These are phyloP conservation scores for Drosophila pandora DNA, from an alignment of 1,140 invertebrate genomes.

Conservation along the genomic window DNA sequence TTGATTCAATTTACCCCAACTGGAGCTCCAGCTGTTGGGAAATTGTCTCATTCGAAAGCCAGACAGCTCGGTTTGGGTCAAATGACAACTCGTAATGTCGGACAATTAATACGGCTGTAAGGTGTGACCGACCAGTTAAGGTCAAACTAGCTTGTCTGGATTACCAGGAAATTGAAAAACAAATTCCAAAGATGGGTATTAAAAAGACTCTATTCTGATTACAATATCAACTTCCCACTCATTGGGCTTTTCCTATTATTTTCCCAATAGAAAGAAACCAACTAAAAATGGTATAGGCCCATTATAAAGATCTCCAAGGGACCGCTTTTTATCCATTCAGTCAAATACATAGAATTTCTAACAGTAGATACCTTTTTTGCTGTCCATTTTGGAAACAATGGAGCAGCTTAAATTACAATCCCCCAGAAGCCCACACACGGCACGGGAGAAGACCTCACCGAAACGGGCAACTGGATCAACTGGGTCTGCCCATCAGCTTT, in stretches of 20 bases:
- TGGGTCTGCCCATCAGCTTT: slow-evolving; percentile 28
- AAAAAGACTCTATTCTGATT: background rate
- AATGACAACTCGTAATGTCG: slow-evolving; percentile 79
- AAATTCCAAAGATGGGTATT: background rate
- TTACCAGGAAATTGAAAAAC: slow-evolving; percentile 14
- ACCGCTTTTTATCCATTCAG: background rate
- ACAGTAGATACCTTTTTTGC: slow-evolving; percentile 2
- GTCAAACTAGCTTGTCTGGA: slow-evolving; percentile 18
- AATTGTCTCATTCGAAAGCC: slow-evolving; percentile 76
- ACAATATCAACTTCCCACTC: background rate
- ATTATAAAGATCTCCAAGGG: background rate
- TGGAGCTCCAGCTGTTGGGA: slow-evolving; percentile 56
- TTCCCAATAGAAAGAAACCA: background rate
- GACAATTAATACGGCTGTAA: slow-evolving; percentile 68
- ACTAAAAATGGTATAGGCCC: background rate
- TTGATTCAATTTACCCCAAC: slow-evolving; percentile 73
- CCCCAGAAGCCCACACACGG: slow-evolving; percentile 51
- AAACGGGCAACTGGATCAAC: slow-evolving; percentile 62
- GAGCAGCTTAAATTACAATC: slow-evolving; percentile 55
- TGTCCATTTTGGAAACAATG: slow-evolving; percentile 21
- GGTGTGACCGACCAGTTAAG: slow-evolving; percentile 26
- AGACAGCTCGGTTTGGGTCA: slow-evolving; percentile 70
- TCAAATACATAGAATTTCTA: background rate
- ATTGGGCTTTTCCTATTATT: too few relatives aligned
- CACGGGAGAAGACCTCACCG: slow-evolving; percentile 2